These are phyloP conservation scores for Rattus rattus DNA, from an alignment of 2,113 vertebrate species.

Conservation along the genomic window DNA sequence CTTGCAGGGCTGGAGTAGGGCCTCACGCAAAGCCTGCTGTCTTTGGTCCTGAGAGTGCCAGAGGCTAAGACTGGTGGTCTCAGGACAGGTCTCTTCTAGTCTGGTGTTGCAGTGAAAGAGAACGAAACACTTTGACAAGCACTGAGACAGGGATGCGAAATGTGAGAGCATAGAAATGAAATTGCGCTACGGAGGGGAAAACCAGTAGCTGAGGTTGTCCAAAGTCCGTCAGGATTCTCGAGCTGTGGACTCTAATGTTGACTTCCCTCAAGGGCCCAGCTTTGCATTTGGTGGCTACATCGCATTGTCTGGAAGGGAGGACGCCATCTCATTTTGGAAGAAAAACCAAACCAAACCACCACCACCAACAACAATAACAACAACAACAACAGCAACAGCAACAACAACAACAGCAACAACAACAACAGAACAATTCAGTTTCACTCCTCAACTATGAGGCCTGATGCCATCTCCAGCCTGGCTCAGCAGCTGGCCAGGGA, in stretches of 20 bases:
- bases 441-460: neutral
- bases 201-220: neutral
- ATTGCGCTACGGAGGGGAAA: neutral
- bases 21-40: rapidly evolving
- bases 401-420: too few species aligned
- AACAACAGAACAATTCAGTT: neutral
- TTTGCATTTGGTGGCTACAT: neutral
- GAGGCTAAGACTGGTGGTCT: neutral
- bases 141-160: neutral
- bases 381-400: neutral
- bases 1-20: neutral
- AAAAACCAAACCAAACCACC: neutral
- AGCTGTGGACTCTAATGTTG: neutral
- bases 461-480: neutral
- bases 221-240: neutral
- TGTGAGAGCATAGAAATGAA: neutral
- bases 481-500: neutral
- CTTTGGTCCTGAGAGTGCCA: neutral
- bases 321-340: neutral
- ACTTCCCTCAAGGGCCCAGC: neutral
- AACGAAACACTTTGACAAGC: neutral
- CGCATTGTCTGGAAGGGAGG: neutral
- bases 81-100: neutral
- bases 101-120: neutral
- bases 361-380: too few species aligned